phyloP scores from a whole-genome alignment of 1,140 invertebrate species.

The Anastrepha ludens region DNA sequence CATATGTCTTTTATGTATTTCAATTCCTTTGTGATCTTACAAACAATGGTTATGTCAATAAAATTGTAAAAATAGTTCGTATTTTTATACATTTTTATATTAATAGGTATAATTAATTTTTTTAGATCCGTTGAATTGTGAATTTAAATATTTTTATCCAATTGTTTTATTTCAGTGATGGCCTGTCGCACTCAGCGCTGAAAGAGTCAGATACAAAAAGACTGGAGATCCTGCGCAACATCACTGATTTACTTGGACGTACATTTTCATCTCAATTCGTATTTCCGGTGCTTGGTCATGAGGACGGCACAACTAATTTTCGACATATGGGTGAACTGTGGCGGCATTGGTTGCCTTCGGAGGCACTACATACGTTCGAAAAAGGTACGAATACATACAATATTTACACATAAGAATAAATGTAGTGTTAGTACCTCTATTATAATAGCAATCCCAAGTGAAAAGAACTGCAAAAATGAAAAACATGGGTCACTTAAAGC shows the following conservation, averaged over 20 bases:
- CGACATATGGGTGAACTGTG: conserved; percentile 82
- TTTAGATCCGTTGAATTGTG: not conserved
- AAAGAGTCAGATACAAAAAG: conserved; percentile 78
- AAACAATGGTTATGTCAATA: too few species aligned
- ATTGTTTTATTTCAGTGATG: conserved; percentile 76
- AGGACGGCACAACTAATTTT: conserved; percentile 80
- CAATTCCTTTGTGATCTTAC: too few species aligned
- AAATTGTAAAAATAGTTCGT: too few species aligned
- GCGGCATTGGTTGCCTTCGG: conserved; percentile 87
- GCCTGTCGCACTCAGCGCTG: conserved; percentile 78
- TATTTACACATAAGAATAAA: not conserved
- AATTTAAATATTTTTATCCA: not conserved
- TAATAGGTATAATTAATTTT: too few species aligned
- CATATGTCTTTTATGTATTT: too few species aligned
- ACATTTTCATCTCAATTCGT: conserved; percentile 89
- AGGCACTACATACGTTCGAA: conserved; percentile 85
- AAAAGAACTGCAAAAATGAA: too few species aligned
- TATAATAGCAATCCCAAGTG: too few species aligned
- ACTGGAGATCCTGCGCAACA: conserved; percentile 82
- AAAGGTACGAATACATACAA: conserved; percentile 77
- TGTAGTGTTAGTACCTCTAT: too few species aligned
- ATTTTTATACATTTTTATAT: too few species aligned
- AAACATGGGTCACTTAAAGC: too few species aligned
- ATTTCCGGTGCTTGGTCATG: conserved; percentile 87
- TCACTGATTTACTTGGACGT: conserved; percentile 83